These are phyloP conservation scores for Pardosa pseudoannulata DNA, from an alignment of 2,888 invertebrate species.

Conservation along the genomic window DNA sequence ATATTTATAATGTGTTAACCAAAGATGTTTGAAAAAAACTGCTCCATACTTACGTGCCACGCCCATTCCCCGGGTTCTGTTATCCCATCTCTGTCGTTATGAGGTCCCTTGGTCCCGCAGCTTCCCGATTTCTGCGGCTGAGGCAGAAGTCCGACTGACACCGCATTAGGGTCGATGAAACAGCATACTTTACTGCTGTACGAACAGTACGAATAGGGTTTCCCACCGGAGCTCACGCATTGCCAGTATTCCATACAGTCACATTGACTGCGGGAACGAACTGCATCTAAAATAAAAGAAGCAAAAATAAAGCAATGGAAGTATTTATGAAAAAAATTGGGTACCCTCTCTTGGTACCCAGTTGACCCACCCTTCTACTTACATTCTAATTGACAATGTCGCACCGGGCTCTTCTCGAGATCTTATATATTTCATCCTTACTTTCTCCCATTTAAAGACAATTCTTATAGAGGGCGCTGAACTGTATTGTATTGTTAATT, in stretches of 20 bases:
- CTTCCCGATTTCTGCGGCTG: conserved; percentile 65
- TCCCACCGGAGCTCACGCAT: conserved; percentile 77
- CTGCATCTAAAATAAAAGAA: conserved; percentile 34
- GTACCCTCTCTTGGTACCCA: too few species aligned
- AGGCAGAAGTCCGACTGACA: conserved; percentile 76
- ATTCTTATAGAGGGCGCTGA: too few species aligned
- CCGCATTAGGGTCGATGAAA: conserved; percentile 76
- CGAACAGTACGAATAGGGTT: conserved; percentile 78
- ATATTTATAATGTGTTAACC: too few species aligned
- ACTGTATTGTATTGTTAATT: too few species aligned
- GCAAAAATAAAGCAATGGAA: too few species aligned
- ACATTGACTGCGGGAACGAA: conserved; percentile 74
- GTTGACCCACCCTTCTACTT: too few species aligned
- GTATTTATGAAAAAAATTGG: too few species aligned
- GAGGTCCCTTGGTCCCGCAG: conserved; percentile 75
- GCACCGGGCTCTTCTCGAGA: too few species aligned
- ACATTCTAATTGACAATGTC: too few species aligned
- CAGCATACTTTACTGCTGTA: conserved; percentile 78
- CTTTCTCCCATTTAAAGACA: too few species aligned
- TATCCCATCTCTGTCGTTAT: conserved; percentile 76
- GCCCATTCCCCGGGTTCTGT: conserved; percentile 78
- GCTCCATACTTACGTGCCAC: conserved; percentile 78
- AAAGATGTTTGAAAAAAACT: too few species aligned
- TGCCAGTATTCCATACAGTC: conserved; percentile 79
- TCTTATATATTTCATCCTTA: too few species aligned